Percentiles rank a stretch among this genome's conserved stretches.
These are phyloP conservation scores for Littorina saxatilis DNA, from an alignment of 1,140 invertebrate species.

Conservation along the genomic window DNA sequence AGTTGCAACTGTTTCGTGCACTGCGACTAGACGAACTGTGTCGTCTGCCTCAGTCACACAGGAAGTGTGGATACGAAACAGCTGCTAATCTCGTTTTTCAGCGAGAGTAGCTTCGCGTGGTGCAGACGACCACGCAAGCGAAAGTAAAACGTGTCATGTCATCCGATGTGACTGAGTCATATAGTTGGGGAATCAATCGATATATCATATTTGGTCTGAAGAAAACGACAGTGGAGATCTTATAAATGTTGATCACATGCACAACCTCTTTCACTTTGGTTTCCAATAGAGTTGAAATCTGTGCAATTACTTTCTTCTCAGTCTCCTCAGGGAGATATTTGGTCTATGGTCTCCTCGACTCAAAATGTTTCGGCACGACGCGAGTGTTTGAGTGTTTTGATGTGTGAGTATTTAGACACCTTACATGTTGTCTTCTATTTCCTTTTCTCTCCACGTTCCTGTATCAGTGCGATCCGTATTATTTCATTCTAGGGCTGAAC, in stretches of 20 bases:
- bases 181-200: background rate
- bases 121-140: background rate
- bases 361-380: too few relatives aligned
- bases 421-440: too few relatives aligned
- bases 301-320: too few relatives aligned
- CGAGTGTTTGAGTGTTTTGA: too few relatives aligned
- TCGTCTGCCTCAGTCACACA: constrained; percentile 27
- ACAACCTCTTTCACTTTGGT: background rate
- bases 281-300: too few relatives aligned
- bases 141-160: background rate
- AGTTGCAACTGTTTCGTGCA: background rate
- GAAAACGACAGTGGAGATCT: background rate
- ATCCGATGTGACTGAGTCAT: background rate
- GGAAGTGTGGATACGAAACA: constrained; percentile 26
- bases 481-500: too few relatives aligned
- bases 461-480: too few relatives aligned
- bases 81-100: background rate
- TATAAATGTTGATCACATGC: background rate
- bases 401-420: too few relatives aligned
- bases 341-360: too few relatives aligned
- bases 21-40: background rate
- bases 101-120: background rate
- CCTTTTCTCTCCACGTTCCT: too few relatives aligned
- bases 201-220: background rate
- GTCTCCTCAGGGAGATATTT: too few relatives aligned